Conservation (phyloP, 2,888 invertebrate genomes). For the Alentia gelatinosa region DNA sequence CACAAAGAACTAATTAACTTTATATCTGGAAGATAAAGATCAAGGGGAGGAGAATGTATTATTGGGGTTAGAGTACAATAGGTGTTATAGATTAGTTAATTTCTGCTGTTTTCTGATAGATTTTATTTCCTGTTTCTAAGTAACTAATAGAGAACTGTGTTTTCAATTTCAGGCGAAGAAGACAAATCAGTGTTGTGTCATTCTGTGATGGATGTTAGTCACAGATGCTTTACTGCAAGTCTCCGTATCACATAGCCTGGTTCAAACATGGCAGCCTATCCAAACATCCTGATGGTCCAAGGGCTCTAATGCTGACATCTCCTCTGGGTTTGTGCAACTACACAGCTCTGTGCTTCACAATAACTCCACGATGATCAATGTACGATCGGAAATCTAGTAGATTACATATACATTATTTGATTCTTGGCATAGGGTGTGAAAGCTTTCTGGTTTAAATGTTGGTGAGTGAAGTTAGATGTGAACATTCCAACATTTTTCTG, state of each 20-base stretch:
- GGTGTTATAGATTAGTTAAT: neutral
- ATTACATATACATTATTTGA: too few species aligned
- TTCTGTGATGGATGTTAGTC: slow-evolving; percentile 66
- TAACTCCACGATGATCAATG: neutral
- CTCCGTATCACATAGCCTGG: neutral
- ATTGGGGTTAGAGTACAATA: too few species aligned
- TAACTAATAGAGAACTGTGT: neutral
- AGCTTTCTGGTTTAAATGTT: too few species aligned
- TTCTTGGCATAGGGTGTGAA: too few species aligned
- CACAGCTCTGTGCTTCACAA: neutral
- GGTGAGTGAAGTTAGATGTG: too few species aligned
- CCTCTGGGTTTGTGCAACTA: neutral
- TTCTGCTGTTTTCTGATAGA: neutral
- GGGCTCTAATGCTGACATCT: neutral
- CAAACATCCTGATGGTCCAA: neutral
- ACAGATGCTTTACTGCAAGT: neutral
- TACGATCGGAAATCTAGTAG: neutral
- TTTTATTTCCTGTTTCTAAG: neutral
- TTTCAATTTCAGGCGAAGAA: slow-evolving; percentile 86
- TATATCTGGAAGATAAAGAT: too few species aligned
- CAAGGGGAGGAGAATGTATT: too few species aligned
- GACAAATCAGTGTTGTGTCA: slow-evolving; percentile 93
- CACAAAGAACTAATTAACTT: too few species aligned
- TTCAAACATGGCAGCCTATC: neutral
- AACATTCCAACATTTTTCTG: too few species aligned